Evolutionary conservation across 2,113 vertebrate genomes (phyloP).

Genomic region (Lycaon pictus): DNA sequence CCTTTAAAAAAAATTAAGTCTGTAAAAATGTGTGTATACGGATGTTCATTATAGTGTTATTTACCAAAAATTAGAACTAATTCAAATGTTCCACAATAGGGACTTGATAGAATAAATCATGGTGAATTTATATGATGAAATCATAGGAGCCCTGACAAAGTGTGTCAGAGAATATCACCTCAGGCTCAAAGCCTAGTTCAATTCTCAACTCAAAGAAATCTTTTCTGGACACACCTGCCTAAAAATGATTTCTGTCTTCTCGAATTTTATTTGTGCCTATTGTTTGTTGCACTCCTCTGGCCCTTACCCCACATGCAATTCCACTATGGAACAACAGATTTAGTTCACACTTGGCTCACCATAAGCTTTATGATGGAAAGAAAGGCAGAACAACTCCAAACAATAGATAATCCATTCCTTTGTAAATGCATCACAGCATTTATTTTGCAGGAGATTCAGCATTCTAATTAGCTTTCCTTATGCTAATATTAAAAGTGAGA

Average conservation of each 20-base stretch:
- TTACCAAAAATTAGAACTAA: neutral
- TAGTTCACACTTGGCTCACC: neutral
- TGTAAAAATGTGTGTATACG: neutral
- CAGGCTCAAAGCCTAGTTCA: neutral
- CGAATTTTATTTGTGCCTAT: neutral
- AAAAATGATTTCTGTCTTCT: neutral
- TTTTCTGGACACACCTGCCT: neutral
- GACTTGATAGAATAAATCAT: neutral
- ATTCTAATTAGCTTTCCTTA: constrained; percentile 25
- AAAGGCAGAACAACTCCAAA: neutral
- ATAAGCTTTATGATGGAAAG: neutral
- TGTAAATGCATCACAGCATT: neutral
- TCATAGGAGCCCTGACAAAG: neutral
- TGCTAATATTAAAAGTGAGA: constrained; percentile 1
- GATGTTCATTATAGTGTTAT: neutral
- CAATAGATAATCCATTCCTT: constrained; percentile 18
- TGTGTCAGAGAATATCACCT: neutral
- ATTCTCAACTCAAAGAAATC: neutral
- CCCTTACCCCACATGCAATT: neutral
- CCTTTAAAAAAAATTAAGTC: neutral
- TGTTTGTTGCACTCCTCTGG: neutral
- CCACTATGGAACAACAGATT: neutral
- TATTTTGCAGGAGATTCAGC: constrained; percentile 25
- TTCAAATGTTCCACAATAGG: neutral
- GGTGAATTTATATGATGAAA: neutral